Conservation (phyloP, 2,797 vertebrate genomes). For the Adelosebastes latens region DNA sequence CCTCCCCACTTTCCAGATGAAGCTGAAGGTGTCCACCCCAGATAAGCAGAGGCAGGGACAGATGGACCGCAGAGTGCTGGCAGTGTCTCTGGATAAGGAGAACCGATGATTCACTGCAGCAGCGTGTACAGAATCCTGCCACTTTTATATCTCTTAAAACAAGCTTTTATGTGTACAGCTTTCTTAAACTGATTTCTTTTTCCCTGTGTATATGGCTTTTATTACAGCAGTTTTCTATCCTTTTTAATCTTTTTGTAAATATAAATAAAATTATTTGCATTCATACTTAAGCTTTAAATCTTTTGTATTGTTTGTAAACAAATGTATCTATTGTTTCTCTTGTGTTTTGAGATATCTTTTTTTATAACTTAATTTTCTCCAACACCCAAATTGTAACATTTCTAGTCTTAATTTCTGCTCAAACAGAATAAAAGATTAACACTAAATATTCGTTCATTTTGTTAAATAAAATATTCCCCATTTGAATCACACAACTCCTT, state of each 20-base stretch:
- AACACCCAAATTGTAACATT: not conserved
- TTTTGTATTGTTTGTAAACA: not conserved
- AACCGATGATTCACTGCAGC: slow-evolving; percentile 65
- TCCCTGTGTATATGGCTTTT: slow-evolving; percentile 8
- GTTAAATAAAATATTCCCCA: not conserved
- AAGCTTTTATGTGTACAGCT: slow-evolving; percentile 62
- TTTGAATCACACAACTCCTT: not conserved
- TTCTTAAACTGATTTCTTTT: slow-evolving; percentile 1
- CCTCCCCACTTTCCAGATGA: slow-evolving; percentile 64
- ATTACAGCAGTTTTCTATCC: slow-evolving; percentile 12
- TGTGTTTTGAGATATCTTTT: not conserved
- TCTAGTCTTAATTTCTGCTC: not conserved
- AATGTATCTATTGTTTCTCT: not conserved
- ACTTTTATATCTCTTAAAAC: slow-evolving; percentile 13
- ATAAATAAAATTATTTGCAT: slow-evolving; percentile 67
- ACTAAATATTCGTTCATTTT: not conserved
- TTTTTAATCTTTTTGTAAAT: slow-evolving; percentile 70
- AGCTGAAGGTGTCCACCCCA: slow-evolving; percentile 79
- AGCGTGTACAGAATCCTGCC: not conserved
- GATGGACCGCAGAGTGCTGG: slow-evolving; percentile 72
- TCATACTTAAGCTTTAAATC: not conserved
- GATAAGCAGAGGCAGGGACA: slow-evolving; percentile 75
- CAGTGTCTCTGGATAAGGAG: slow-evolving; percentile 80
- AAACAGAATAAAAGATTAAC: slow-evolving; percentile 20
- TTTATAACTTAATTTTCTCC: not conserved